Conservation (phyloP, 2,888 invertebrate species). For the Adelognathus sp. region DNA sequence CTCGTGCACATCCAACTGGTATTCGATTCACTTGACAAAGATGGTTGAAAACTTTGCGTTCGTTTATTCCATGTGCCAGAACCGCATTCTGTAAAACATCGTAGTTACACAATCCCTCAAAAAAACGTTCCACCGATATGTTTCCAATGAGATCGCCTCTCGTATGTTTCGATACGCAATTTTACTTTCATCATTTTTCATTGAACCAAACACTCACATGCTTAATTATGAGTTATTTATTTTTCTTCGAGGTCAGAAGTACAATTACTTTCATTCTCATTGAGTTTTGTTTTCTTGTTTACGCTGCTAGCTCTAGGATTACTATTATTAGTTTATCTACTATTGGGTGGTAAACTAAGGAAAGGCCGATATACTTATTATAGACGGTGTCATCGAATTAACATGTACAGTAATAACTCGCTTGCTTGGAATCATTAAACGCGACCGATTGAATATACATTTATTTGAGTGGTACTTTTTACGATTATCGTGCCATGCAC, state of each 20-base stretch:
- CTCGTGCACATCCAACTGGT: background rate
- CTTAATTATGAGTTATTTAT: constrained; percentile 4
- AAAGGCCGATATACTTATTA: background rate
- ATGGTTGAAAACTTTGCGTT: too few relatives aligned
- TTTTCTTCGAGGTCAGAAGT: background rate
- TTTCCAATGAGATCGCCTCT: background rate
- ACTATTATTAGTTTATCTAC: constrained; percentile 5
- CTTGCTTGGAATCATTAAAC: constrained; percentile 43
- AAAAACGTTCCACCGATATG: background rate
- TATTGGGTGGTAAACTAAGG: constrained; percentile 31
- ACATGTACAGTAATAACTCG: constrained; percentile 44
- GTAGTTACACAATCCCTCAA: background rate
- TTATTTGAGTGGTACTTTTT: constrained; percentile 9
- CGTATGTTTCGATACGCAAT: background rate
- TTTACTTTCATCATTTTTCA: constrained; percentile 8
- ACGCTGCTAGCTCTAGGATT: constrained; percentile 39
- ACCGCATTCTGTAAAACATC: too few relatives aligned
- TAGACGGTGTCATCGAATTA: constrained; percentile 36
- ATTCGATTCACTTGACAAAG: too few relatives aligned
- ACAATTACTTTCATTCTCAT: constrained; percentile 7
- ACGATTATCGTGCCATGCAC: constrained; percentile 17
- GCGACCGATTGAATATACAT: background rate
- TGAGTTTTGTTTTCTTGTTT: constrained; percentile 15
- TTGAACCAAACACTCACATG: constrained; percentile 38
- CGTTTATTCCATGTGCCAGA: too few relatives aligned